Evolutionary conservation across 2,888 invertebrate genomes (phyloP).

Genomic region (Caradrina clavipalpis): DNA sequence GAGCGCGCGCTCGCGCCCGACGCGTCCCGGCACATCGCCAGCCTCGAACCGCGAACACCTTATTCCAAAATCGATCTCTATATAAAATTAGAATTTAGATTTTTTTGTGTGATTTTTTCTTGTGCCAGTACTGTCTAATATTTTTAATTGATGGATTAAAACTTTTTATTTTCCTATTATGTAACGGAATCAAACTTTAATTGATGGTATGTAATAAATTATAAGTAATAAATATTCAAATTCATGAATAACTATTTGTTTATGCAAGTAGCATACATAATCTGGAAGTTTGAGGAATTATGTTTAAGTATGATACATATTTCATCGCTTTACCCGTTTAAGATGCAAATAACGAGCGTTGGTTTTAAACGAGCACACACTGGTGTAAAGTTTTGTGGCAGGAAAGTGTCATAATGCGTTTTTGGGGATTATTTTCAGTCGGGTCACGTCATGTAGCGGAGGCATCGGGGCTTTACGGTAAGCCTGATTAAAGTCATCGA

Average conservation of each 20-base stretch:
- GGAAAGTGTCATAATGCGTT: slow-evolving; percentile 61
- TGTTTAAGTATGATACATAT: slow-evolving; percentile 35
- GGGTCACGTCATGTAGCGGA: slow-evolving; percentile 51
- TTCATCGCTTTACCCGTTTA: slow-evolving; percentile 40
- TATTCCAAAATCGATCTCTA: slow-evolving; percentile 61
- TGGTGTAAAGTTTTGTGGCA: slow-evolving; percentile 46
- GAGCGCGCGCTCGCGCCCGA: slow-evolving; percentile 74
- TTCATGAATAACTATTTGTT: slow-evolving; percentile 41
- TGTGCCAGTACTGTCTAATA: slow-evolving; percentile 52
- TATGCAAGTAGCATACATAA: slow-evolving; percentile 39
- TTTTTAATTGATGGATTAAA: slow-evolving; percentile 38
- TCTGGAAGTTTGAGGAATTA: slow-evolving; percentile 31
- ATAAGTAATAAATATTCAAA: slow-evolving; percentile 54
- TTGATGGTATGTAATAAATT: slow-evolving; percentile 63
- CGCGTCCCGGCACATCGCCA: slow-evolving; percentile 61
- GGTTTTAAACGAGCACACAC: slow-evolving; percentile 29
- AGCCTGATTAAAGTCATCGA: slow-evolving; percentile 58
- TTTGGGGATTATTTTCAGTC: slow-evolving; percentile 50
- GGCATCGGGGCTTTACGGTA: slow-evolving; percentile 50
- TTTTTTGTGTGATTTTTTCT: slow-evolving; percentile 54
- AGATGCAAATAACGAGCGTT: slow-evolving; percentile 44
- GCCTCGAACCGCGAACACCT: slow-evolving; percentile 65
- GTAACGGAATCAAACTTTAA: slow-evolving; percentile 62
- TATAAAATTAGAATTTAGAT: slow-evolving; percentile 55
- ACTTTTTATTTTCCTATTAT: slow-evolving; percentile 53